Percentiles rank a stretch among this genome's conserved stretches.
Evolutionary conservation across 2,888 invertebrate genomes (phyloP).

Genomic region (Hirtodrosophila duncani): DNA sequence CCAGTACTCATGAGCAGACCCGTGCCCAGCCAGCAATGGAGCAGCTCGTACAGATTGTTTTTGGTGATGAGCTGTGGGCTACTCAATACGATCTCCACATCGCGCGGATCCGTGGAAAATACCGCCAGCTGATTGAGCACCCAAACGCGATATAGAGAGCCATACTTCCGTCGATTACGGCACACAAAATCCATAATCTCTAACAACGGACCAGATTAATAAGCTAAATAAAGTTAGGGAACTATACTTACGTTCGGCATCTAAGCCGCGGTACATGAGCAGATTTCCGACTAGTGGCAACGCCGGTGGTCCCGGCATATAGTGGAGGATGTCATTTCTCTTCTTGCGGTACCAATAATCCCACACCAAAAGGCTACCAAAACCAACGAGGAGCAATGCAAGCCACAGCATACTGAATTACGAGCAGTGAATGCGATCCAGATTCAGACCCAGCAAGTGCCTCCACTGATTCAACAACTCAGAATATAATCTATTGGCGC

Average conservation of each 20-base stretch:
- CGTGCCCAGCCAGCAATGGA: constrained; percentile 72
- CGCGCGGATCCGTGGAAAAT: constrained; percentile 78
- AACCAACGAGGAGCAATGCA: constrained; percentile 40
- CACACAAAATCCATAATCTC: constrained; percentile 60
- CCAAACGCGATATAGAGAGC: constrained; percentile 77
- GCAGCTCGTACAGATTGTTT: constrained; percentile 62
- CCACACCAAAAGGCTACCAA: constrained; percentile 47
- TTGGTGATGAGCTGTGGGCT: constrained; percentile 71
- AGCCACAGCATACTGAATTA: constrained; percentile 62
- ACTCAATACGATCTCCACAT: constrained; percentile 78
- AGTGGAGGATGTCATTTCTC: constrained; percentile 53
- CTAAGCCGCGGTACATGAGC: constrained; percentile 56
- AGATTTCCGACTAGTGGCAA: constrained; percentile 64
- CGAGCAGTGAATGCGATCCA: too few relatives aligned
- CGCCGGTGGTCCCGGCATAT: constrained; percentile 61
- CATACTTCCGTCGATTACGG: constrained; percentile 74
- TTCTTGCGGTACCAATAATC: constrained; percentile 63
- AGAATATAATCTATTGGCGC: too few relatives aligned
- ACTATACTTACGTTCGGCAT: constrained; percentile 68
- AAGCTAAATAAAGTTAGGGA: too few relatives aligned
- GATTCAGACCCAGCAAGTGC: too few relatives aligned
- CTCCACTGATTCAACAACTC: too few relatives aligned
- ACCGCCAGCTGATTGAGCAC: constrained; percentile 78
- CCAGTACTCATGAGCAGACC: constrained; percentile 75
- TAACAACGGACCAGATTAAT: constrained; percentile 30